A percentile compares a stretch with the other conserved stretches of the same genome.
Evolutionary conservation across 2,113 vertebrate species (phyloP).

Genomic region (Seriola aureovittata): DNA sequence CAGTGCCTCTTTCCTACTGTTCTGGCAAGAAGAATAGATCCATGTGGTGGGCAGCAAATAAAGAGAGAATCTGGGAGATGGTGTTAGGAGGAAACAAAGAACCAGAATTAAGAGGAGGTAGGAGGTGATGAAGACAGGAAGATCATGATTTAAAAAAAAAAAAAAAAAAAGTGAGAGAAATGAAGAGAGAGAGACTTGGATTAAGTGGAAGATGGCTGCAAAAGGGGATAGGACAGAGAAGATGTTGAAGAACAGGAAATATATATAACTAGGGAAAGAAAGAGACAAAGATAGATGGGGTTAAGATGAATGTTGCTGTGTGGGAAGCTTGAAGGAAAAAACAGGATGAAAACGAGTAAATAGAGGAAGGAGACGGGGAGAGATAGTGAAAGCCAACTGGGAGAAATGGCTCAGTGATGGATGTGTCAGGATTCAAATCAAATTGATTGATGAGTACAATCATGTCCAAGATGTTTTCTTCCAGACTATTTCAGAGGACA

Average conservation of each 20-base stretch:
- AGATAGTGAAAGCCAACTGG: constrained; percentile 13
- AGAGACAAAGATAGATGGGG: constrained; percentile 4
- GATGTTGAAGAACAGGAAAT: background rate
- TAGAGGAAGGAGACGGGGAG: background rate
- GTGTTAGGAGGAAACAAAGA: constrained; percentile 36
- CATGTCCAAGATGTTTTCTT: constrained; percentile 10
- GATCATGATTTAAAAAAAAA: no score
- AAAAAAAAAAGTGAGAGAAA: constrained; percentile 19
- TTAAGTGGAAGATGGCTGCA: background rate
- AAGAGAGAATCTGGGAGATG: constrained; percentile 6
- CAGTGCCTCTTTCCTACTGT: background rate
- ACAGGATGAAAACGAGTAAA: constrained; percentile 3
- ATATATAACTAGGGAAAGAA: background rate
- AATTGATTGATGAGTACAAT: constrained; percentile 17
- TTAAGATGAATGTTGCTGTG: background rate
- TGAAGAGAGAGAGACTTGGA: constrained; percentile 18
- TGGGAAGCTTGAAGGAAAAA: constrained; percentile 1
- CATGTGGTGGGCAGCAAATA: constrained; percentile 24
- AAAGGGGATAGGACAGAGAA: background rate
- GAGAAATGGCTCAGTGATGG: constrained; percentile 26
- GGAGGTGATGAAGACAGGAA: constrained; percentile 42
- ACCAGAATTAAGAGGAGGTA: constrained; percentile 30
- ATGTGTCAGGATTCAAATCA: background rate
- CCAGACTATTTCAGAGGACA: background rate
- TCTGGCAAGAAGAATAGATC: constrained; percentile 8